Base-by-base conservation (phyloP, 2,888 invertebrate genomes). In the Ceriagrion tenellum region DNA sequence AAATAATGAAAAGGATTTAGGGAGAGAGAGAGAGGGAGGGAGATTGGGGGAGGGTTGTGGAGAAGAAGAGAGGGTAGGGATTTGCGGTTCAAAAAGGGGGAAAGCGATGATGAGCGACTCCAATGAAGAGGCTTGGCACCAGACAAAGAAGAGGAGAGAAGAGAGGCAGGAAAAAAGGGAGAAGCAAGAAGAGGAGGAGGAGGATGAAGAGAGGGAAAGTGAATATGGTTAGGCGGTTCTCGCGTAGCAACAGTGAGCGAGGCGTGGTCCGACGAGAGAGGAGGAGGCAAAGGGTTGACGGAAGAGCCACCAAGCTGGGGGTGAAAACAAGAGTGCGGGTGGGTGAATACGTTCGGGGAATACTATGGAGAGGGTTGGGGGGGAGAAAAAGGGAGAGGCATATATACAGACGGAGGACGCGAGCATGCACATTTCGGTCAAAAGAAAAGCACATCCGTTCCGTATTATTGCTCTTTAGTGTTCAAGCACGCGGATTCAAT, bases 371-470 rank as follows among this genome's bases (percentile, higher is more conserved):
- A 81, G 81, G 35, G 1, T 35, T 26, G 35, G 12, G 30, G 12
- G 69, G 69, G n/a, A 69, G n/a, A n/a, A n/a, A n/a, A n/a, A n/a
- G 69, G n/a, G 47, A 69, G 6, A 26, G 69, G 23, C n/a, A 26
- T 26, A 69, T 6, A 69, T 23, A 69, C n/a, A 47, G 2, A 47
- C 47, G 18, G 30, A 81, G 81, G 10, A 81, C 81, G 81, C 18
- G 81, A 81, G 81, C 35, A 81, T 81, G 81, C 81, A 81, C 81
- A 81, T 81, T 81, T 81, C n/a, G 81, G 81, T 35, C 81, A 35
- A 81, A 81, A 81, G 81, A 81, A 81, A 81, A 81, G 81, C 81
- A 81, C 81, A 81, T 81, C 81, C 81, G 81, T 81, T 81, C 81
- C 81, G 81, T 81, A 81, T 81, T 81, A 81, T 81, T 81, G 81